phyloP scores from a whole-genome alignment of 1,140 invertebrate species.

The Galendromus occidentalis region DNA sequence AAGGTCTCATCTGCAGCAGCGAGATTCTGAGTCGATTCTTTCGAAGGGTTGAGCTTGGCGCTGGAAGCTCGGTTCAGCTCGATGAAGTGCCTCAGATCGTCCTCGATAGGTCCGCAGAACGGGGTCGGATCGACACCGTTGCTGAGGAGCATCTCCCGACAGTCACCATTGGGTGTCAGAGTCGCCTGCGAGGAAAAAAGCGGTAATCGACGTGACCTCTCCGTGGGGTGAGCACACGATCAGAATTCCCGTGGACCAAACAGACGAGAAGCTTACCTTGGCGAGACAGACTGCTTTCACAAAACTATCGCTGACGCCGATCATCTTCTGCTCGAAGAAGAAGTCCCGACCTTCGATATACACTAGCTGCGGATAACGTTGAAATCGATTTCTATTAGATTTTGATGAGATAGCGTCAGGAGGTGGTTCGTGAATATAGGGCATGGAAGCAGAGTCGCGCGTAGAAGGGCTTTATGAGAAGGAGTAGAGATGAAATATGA shows the following conservation, averaged over 20 bases:
- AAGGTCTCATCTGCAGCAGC: too few relatives aligned
- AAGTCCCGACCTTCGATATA: background rate
- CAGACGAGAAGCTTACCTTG: background rate
- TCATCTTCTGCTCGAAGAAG: conserved; percentile 3
- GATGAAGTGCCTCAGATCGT: background rate
- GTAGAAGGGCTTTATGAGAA: too few relatives aligned
- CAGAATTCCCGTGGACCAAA: too few relatives aligned
- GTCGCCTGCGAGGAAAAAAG: background rate
- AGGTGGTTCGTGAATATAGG: too few relatives aligned
- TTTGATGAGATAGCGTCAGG: too few relatives aligned
- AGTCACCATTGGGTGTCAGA: background rate
- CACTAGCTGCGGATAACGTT: background rate
- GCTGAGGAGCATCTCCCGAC: background rate
- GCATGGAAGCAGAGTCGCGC: too few relatives aligned
- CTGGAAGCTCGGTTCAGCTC: conserved; percentile 3
- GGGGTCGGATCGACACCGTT: background rate
- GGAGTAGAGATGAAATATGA: too few relatives aligned
- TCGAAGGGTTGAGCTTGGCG: background rate
- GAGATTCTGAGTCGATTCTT: too few relatives aligned
- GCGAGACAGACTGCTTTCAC: background rate
- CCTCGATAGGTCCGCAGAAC: background rate
- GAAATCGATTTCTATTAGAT: too few relatives aligned
- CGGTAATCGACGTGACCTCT: too few relatives aligned
- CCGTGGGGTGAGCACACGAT: too few relatives aligned
- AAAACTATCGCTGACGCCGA: background rate